These are phyloP conservation scores for Sphecodes monilicornis DNA, from an alignment of 2,888 invertebrate species.

Conservation along the genomic window DNA sequence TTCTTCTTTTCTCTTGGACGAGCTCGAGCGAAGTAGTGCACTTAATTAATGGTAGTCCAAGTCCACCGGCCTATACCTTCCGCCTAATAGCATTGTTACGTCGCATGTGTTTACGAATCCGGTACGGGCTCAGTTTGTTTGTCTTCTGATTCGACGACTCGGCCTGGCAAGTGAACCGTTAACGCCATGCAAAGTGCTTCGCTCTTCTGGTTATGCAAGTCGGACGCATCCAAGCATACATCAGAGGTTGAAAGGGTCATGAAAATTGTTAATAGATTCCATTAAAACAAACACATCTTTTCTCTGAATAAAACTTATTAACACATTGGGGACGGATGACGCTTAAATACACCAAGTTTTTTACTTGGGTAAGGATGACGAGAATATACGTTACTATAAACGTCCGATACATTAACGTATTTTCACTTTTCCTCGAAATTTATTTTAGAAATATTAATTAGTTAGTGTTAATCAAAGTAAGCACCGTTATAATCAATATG, in stretches of 20 bases:
- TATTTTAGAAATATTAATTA: too few relatives aligned
- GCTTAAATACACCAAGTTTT: too few relatives aligned
- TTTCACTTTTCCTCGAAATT: too few relatives aligned
- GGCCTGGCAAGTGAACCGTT: slow-evolving; percentile 67
- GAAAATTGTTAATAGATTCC: not conserved
- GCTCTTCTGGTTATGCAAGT: slow-evolving; percentile 16
- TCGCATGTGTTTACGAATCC: slow-evolving; percentile 38
- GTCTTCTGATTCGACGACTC: slow-evolving; percentile 42
- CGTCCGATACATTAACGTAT: too few relatives aligned
- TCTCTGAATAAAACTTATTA: not conserved
- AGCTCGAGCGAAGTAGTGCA: slow-evolving; percentile 49
- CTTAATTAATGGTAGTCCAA: slow-evolving; percentile 58
- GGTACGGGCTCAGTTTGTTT: slow-evolving; percentile 31
- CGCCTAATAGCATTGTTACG: slow-evolving; percentile 55
- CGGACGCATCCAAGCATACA: slow-evolving; percentile 24
- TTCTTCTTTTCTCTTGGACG: slow-evolving; percentile 26
- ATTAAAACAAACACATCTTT: not conserved
- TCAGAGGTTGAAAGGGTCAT: not conserved
- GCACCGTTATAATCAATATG: too few relatives aligned
- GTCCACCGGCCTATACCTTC: not conserved
- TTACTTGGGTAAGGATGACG: too few relatives aligned
- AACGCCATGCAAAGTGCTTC: slow-evolving; percentile 45
- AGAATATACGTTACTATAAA: too few relatives aligned
- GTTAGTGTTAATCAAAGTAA: too few relatives aligned
- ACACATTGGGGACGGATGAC: not conserved